A percentile compares a stretch with the other conserved stretches of the same genome.
Conservation (phyloP, 2,797 vertebrate species). For the Sebastes variabilis region DNA sequence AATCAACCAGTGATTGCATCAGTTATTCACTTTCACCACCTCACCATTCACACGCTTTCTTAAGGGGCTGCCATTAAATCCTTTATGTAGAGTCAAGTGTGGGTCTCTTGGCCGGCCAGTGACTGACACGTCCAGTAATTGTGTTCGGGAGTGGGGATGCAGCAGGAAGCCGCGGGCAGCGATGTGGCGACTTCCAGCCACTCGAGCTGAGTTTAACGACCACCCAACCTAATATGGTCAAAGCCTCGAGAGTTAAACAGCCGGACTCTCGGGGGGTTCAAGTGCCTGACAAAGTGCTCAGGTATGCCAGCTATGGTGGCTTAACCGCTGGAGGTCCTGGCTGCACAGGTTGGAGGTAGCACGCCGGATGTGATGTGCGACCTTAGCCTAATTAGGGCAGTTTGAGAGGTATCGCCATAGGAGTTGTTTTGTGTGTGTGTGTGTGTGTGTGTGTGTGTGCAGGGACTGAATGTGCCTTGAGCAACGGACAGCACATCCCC, state of each 20-base stretch:
- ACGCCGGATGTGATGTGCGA: slow-evolving; percentile 61
- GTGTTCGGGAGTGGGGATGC: slow-evolving; percentile 19
- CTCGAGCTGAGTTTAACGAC: slow-evolving; percentile 33
- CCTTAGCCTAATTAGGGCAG: slow-evolving; percentile 71
- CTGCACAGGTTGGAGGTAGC: slow-evolving; percentile 61
- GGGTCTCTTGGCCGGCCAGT: slow-evolving; percentile 3
- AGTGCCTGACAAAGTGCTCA: slow-evolving; percentile 61
- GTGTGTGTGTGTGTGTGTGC: slow-evolving; percentile 7
- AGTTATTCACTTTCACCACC: neutral
- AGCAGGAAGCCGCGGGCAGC: slow-evolving; percentile 19
- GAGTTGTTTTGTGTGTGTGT: slow-evolving; percentile 10
- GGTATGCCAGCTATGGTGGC: slow-evolving; percentile 69
- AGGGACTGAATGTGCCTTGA: slow-evolving; percentile 51
- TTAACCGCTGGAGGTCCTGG: slow-evolving; percentile 65
- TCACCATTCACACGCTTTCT: neutral
- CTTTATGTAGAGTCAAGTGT: slow-evolving; percentile 20
- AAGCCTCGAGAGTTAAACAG: slow-evolving; percentile 36
- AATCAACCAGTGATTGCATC: neutral
- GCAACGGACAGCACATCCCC: slow-evolving; percentile 65
- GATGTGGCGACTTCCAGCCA: slow-evolving; percentile 33
- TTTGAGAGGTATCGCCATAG: slow-evolving; percentile 54
- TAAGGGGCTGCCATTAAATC: neutral
- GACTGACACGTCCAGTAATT: slow-evolving; percentile 35
- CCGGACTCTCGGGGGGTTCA: slow-evolving; percentile 26
- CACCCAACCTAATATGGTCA: slow-evolving; percentile 64